Evolutionary conservation across 2,888 invertebrate genomes (phyloP), one percentile per base, ranked within the genome.

Genomic region (Esperia sulphurella): DNA sequence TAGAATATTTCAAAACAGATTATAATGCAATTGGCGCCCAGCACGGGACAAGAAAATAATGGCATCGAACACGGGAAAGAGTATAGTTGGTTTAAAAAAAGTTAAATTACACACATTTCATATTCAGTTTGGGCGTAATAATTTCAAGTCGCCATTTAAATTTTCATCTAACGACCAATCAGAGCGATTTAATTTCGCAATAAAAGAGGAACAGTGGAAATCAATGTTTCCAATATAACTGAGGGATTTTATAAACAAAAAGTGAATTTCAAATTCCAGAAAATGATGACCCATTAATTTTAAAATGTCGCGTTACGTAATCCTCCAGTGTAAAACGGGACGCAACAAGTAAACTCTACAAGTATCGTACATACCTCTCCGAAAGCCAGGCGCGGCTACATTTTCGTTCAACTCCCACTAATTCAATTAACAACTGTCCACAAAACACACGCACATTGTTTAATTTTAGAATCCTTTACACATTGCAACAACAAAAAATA

Each of bases 301-400:
- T 65, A 55, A 65, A 74, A 76, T 68, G 68, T 63, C 65, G 59
- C 54, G 71, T 88, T 88, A 85, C 82, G 83, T 86, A 87, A 87
- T 64, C 57, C 45, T 35, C 52, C 59, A 59, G 59, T 61, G 65
- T 63, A 66, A 75, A 73, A 63, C 50, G 43, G 44, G 56, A 70
- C 72, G 85, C 86, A 86, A 86, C 86, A 86, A 86, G 86, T 86
- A 79, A 75, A 65, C 58, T 66, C 72, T 65, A 80, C 75, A 80
- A 76, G 74, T 76, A 64, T 51, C 41, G 41, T 46, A 67, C 63
- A 53, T 68, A 79, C 86, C 60, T 74, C 71, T 68, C 64, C 52
- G 57, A 52, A 58, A 50, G 53, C 52, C 51, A 52, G 45, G 45
- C 49, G 58, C 65, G 60, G 69, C 85, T 85, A 86, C 86, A 86